phyloP scores from a whole-genome alignment of 2,113 vertebrate genomes.

The Odontophorus gujanensis region DNA sequence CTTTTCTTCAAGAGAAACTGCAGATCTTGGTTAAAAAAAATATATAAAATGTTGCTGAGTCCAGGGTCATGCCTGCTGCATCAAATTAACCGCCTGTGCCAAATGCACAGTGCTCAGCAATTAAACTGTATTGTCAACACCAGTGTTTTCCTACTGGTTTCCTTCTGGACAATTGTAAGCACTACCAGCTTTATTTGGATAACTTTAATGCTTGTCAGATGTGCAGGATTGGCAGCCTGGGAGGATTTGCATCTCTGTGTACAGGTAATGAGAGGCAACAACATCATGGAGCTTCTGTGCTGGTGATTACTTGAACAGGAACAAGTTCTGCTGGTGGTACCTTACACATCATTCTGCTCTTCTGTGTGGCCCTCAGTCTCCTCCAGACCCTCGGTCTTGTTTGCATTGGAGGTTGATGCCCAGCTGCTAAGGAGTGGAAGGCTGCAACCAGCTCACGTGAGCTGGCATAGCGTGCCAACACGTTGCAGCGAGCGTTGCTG shows the following conservation, averaged over 20 bases:
- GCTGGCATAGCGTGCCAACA: background rate
- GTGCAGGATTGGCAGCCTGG: background rate
- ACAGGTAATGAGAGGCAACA: background rate
- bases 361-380: background rate
- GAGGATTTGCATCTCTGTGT: background rate
- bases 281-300: background rate
- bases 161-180: background rate
- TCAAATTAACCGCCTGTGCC: background rate
- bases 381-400: background rate
- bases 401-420: background rate
- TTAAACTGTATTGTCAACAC: background rate
- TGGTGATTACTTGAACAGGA: background rate
- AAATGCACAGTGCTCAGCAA: background rate
- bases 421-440: background rate
- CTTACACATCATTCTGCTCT: background rate
- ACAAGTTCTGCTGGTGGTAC: no score
- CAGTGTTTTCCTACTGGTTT: background rate
- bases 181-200: background rate
- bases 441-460: fast-evolving
- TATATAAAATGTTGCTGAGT: background rate
- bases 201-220: background rate
- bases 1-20: background rate
- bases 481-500: fast-evolving
- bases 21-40: background rate
- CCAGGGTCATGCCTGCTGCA: background rate